phyloP scores from a whole-genome alignment of 1,140 invertebrate genomes.

The Coptotermes formosanus region DNA sequence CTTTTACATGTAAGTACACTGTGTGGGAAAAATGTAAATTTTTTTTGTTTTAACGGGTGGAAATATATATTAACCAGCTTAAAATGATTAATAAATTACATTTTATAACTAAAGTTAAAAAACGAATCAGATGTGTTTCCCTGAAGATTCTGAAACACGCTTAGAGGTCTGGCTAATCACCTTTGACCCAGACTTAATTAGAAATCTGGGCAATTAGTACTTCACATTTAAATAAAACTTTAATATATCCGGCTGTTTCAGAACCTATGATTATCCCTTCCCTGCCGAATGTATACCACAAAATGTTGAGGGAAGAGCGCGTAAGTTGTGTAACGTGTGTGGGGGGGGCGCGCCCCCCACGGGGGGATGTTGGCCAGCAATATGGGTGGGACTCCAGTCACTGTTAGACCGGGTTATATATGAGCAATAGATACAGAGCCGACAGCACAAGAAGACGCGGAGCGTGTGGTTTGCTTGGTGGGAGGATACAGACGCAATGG shows the following conservation, averaged over 20 bases:
- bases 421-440: background rate
- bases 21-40: too few relatives aligned
- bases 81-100: background rate
- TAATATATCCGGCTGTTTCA: conserved; percentile 1
- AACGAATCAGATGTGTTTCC: background rate
- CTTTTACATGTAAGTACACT: too few relatives aligned
- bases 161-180: background rate
- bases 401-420: background rate
- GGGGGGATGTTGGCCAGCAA: background rate
- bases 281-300: background rate
- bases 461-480: background rate
- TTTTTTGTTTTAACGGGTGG: too few relatives aligned
- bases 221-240: conserved; percentile 37
- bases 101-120: background rate
- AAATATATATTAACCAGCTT: too few relatives aligned
- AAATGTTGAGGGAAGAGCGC: background rate
- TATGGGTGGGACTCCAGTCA: background rate
- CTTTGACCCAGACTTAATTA: conserved; percentile 35
- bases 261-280: conserved; percentile 29
- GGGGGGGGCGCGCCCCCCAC: background rate
- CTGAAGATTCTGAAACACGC: background rate
- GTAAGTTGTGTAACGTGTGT: background rate
- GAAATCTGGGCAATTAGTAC: conserved; percentile 36
- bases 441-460: background rate
- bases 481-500: background rate